phyloP scores from a whole-genome alignment of 2,113 vertebrate species.

The Guaruba guarouba region DNA sequence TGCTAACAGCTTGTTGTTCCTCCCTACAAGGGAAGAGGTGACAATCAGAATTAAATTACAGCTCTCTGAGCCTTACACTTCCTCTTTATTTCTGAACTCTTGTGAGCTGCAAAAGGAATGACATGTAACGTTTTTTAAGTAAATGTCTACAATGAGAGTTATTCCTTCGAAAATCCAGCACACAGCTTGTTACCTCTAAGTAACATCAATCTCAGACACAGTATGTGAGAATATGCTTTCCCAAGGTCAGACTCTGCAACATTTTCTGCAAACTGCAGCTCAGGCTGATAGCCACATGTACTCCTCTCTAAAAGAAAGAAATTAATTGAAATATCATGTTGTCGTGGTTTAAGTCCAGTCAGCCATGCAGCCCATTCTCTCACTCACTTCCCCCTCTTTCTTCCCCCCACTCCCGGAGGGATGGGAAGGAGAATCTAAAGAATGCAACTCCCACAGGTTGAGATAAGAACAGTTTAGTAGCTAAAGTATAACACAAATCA shows the following conservation, averaged over 20 bases:
- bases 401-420: no score
- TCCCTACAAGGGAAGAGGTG: not conserved
- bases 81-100: not conserved
- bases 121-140: not conserved
- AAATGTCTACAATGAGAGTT: not conserved
- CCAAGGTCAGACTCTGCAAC: not conserved
- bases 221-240: not conserved
- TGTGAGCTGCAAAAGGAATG: not conserved
- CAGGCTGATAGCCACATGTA: not conserved
- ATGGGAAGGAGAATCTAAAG: no score
- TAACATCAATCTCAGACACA: not conserved
- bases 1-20: not conserved
- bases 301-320: not conserved
- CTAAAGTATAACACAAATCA: no score
- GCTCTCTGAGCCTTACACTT: not conserved
- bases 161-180: slow-evolving; percentile 17
- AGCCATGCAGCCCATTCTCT: no score
- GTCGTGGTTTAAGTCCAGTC: no score
- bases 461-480: no score
- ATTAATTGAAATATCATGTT: not conserved
- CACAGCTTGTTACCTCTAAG: not conserved
- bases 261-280: not conserved
- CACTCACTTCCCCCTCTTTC: no score
- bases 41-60: not conserved
- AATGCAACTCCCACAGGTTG: no score